Percentiles rank a stretch among this genome's conserved stretches.
phyloP scores from a whole-genome alignment of 2,113 vertebrate species.

The Cochlearius cochlearius region DNA sequence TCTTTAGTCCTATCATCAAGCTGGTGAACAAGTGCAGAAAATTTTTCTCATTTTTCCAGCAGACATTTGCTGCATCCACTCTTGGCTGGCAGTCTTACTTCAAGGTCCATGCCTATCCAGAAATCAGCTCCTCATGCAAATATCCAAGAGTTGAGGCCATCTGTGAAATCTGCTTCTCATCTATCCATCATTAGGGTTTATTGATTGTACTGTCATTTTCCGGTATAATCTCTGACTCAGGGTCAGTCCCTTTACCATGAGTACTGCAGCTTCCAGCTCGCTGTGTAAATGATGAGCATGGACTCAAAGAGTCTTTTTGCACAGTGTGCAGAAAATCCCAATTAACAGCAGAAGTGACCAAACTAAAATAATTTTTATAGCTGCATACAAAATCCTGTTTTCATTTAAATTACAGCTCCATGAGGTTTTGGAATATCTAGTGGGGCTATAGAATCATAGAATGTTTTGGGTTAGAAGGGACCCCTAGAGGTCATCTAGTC shows the following conservation, averaged over 20 bases:
- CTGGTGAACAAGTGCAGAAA: not conserved
- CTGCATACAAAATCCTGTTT: not conserved
- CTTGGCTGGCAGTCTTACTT: not conserved
- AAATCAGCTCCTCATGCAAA: not conserved
- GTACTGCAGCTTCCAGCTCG: not conserved
- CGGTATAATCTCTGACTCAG: constrained; percentile 9
- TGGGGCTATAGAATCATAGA: not conserved
- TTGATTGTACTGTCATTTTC: constrained; percentile 48
- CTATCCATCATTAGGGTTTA: constrained; percentile 24
- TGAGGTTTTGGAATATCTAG: not conserved
- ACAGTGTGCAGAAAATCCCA: not conserved
- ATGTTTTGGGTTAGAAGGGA: too few relatives aligned
- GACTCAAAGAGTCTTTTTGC: not conserved
- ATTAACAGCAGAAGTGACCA: not conserved
- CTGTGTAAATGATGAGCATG: not conserved
- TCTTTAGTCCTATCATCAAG: not conserved
- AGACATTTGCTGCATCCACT: not conserved
- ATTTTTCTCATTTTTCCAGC: not conserved
- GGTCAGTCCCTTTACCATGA: not conserved
- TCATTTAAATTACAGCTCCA: not conserved
- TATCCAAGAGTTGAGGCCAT: not conserved
- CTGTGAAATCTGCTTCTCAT: constrained; percentile 36
- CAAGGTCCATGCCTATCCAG: not conserved
- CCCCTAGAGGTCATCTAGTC: too few relatives aligned
- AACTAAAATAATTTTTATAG: not conserved